These are phyloP conservation scores for Eutolmus rufibarbis DNA, from an alignment of 2,888 invertebrate genomes.

Conservation along the genomic window DNA sequence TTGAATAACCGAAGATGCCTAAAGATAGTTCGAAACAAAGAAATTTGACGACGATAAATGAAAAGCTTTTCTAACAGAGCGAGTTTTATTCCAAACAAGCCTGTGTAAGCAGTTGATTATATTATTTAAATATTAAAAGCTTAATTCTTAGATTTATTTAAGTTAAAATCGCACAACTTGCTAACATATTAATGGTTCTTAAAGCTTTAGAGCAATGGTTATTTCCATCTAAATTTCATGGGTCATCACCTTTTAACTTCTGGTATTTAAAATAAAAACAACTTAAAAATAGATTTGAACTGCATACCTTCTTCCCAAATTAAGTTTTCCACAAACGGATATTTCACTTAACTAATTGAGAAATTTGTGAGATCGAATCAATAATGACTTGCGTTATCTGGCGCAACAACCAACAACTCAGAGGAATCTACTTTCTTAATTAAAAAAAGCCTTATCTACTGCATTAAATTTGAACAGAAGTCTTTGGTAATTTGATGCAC, in stretches of 20 bases:
- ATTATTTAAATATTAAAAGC: background rate
- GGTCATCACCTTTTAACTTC: background rate
- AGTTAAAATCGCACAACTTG: background rate
- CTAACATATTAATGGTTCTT: background rate
- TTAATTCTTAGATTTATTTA: background rate
- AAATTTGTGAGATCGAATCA: background rate
- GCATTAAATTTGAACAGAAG: background rate
- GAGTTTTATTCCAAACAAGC: background rate
- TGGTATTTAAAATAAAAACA: background rate
- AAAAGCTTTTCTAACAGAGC: background rate
- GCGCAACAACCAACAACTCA: background rate
- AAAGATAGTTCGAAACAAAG: no score
- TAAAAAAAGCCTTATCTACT: background rate
- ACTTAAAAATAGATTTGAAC: background rate
- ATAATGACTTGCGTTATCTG: background rate
- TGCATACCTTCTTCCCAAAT: background rate
- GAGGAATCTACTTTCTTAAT: background rate
- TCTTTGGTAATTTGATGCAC: background rate
- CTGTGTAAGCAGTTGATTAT: background rate
- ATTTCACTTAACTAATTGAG: background rate
- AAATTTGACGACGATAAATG: background rate
- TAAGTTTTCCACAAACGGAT: background rate
- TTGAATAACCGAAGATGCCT: no score
- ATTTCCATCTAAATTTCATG: background rate
- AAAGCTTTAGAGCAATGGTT: background rate